Evolutionary conservation across 2,797 vertebrate species (phyloP).

Genomic region (Sternarchorhynchus goeldii): DNA sequence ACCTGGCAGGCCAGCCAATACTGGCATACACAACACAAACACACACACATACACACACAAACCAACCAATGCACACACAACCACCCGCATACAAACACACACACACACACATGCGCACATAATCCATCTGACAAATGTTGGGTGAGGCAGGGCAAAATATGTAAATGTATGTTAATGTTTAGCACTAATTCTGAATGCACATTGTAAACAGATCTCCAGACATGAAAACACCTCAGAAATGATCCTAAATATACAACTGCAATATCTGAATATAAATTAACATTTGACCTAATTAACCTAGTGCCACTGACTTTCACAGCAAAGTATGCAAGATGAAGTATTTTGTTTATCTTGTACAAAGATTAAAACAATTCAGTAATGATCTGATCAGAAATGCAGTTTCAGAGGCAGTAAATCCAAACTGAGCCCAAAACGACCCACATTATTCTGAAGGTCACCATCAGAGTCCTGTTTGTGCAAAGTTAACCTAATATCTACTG

Average conservation of each 20-base stretch:
- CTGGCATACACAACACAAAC: constrained; percentile 31
- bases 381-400: too few species aligned
- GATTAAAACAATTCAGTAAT: too few species aligned
- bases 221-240: background rate
- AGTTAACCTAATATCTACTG: background rate
- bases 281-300: too few species aligned
- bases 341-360: too few species aligned
- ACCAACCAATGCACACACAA: background rate
- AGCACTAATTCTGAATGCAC: background rate
- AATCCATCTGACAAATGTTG: constrained; percentile 22
- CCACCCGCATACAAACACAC: constrained; percentile 10
- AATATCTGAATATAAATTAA: too few species aligned
- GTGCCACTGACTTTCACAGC: too few species aligned
- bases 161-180: background rate
- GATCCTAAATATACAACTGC: background rate
- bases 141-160: background rate
- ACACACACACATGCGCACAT: constrained; percentile 31
- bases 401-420: too few species aligned
- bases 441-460: too few species aligned
- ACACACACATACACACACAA: constrained; percentile 6
- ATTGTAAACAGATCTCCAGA: background rate
- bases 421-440: too few species aligned
- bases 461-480: background rate
- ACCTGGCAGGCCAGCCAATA: constrained; percentile 18
- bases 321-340: too few species aligned